Evolutionary conservation across 2,888 invertebrate species (phyloP).

Genomic region (Platycnemis pennipes): DNA sequence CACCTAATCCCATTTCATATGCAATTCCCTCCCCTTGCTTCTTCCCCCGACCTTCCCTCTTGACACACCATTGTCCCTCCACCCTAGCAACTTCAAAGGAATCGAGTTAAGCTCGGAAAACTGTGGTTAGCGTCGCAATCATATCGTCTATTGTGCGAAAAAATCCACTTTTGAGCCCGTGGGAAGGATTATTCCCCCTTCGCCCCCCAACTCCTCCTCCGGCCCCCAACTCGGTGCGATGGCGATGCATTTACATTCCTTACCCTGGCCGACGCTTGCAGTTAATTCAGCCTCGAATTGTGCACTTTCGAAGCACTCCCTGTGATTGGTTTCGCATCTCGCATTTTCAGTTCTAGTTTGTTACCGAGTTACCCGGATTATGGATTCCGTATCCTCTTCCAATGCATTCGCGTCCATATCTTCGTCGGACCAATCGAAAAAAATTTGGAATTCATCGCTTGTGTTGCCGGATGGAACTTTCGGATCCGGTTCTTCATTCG

Average conservation of each 20-base stretch:
- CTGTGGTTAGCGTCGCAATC: slow-evolving; percentile 30
- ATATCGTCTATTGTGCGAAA: slow-evolving; percentile 2
- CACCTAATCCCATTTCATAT: slow-evolving; percentile 42
- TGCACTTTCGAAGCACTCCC: too few relatives aligned
- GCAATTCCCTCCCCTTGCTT: neutral
- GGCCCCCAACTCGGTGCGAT: neutral
- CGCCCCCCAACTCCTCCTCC: neutral
- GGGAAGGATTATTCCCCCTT: neutral
- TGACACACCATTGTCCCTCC: neutral
- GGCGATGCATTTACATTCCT: too few relatives aligned
- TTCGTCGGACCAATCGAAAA: neutral
- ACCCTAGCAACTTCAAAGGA: neutral
- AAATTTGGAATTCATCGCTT: too few relatives aligned
- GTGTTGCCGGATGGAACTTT: too few relatives aligned
- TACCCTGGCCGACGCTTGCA: neutral
- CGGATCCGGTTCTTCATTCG: too few relatives aligned
- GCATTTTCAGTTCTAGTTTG: neutral
- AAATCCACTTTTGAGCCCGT: neutral
- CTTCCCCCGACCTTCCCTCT: neutral
- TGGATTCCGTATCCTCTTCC: neutral
- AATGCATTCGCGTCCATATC: neutral
- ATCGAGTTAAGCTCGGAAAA: neutral
- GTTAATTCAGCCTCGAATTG: neutral
- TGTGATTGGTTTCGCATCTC: too few relatives aligned
- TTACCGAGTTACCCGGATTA: neutral